Conservation (phyloP, 2,888 invertebrate species). For the Tachina lurida region DNA sequence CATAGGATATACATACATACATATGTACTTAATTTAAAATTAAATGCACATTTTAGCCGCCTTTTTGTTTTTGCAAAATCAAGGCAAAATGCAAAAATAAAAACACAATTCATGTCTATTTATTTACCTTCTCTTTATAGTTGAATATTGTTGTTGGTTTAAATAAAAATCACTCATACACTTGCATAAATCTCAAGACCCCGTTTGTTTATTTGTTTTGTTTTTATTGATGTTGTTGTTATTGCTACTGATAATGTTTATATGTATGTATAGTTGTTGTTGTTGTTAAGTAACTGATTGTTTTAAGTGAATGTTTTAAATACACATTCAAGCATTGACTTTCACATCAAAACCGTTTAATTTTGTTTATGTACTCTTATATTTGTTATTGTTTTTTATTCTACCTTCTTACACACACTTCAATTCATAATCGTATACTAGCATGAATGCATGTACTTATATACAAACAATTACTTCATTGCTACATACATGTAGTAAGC, state of each 20-base stretch:
- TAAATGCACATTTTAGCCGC: slow-evolving; percentile 41
- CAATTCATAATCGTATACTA: slow-evolving; percentile 40
- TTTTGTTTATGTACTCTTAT: slow-evolving; percentile 50
- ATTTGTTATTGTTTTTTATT: slow-evolving; percentile 39
- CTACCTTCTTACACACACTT: slow-evolving; percentile 48
- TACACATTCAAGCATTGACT: slow-evolving; percentile 28
- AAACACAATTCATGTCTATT: slow-evolving; percentile 19
- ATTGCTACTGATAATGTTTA: slow-evolving; percentile 27
- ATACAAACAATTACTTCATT: slow-evolving; percentile 30
- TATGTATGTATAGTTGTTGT: slow-evolving; percentile 6
- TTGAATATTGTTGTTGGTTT: slow-evolving; percentile 33
- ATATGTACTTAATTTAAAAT: not conserved
- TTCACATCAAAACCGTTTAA: slow-evolving; percentile 50
- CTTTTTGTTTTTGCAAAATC: slow-evolving; percentile 46
- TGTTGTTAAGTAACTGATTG: slow-evolving; percentile 36
- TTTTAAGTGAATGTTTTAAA: slow-evolving; percentile 54
- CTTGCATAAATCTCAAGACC: slow-evolving; percentile 74
- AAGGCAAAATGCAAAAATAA: not conserved
- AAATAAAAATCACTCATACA: slow-evolving; percentile 46
- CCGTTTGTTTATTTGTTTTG: slow-evolving; percentile 69
- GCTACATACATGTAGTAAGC: not conserved
- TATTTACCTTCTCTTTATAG: slow-evolving; percentile 53
- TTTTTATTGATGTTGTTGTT: slow-evolving; percentile 36
- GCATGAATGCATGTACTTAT: not conserved
- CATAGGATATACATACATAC: too few species aligned